Base-by-base conservation (phyloP, 1,140 invertebrate species). In the Megalopta genalis region DNA sequence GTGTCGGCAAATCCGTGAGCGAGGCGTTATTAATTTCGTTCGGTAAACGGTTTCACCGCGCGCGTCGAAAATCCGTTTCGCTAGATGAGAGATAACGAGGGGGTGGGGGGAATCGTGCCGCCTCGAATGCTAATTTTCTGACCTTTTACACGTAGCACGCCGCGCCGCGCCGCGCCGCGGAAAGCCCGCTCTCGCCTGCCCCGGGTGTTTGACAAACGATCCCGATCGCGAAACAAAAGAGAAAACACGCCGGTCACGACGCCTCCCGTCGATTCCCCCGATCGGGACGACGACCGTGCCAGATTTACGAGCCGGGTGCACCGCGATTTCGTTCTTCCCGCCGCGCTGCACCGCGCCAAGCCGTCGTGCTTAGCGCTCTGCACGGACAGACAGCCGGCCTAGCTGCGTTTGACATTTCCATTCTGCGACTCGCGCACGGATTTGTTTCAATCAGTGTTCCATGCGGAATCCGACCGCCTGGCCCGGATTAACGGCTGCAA, bases 371-470 rank as follows among this genome's bases (percentile, higher is more conserved):
- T n/a, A n/a, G n/a, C n/a, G n/a, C n/a, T n/a, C n/a, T n/a, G n/a
- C n/a, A n/a, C n/a, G n/a, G 46, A 25, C 27, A 16, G 60, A 32
- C 67, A 39, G 69, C 39, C 62, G 63, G 66, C 69, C 66, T 70
- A 72, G 2, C 80, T 89, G 87, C 75, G 66, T 81, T 83, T 89
- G 88, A 89, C 88, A 87, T 88, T 89, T 88, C 82, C 83, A 89
- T 89, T 88, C 83, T 39, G 66, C 77, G 81, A 80, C 83, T 85
- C 80, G 77, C 64, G 60, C 70, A 67, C 21, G 77, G 74, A 85
- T 81, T 75, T 72, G 81, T 88, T 87, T 83, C 81, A 88, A 88
- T 83, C 86, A 78, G 82, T 80, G 86, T 85, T 46, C 82, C 75
- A 76, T 83, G 65, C 73, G 14, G 66, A 52, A 80, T 81, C 80